Percentiles rank a stretch among this genome's conserved stretches.
Evolutionary conservation across 1,140 invertebrate species (phyloP).

Genomic region (Limonius californicus): DNA sequence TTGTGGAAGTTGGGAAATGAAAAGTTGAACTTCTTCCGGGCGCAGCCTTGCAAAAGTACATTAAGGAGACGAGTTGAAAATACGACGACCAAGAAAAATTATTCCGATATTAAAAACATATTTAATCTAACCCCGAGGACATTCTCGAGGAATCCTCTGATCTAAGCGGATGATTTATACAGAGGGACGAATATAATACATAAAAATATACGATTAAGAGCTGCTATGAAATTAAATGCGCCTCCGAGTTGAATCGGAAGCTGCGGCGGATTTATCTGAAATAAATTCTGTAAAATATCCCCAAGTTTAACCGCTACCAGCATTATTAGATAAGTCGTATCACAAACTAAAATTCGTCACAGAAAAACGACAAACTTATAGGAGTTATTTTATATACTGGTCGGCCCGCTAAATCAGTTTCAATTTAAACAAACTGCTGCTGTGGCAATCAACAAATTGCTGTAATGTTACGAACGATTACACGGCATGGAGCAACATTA

Average conservation of each 20-base stretch:
- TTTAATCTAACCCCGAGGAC: constrained; percentile 26
- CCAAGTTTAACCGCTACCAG: too few relatives aligned
- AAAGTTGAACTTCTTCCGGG: constrained; percentile 26
- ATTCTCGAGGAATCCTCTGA: constrained; percentile 17
- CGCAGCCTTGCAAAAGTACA: neutral
- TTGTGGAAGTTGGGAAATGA: constrained; percentile 27
- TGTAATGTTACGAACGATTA: constrained; percentile 7
- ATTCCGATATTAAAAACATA: constrained; percentile 34
- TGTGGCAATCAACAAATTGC: neutral
- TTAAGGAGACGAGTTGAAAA: too few relatives aligned
- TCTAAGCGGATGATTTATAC: neutral
- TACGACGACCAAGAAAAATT: constrained; percentile 22
- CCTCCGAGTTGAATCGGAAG: too few relatives aligned
- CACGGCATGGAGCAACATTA: neutral
- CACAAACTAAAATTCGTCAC: too few relatives aligned
- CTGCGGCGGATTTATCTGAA: too few relatives aligned
- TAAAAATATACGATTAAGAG: neutral
- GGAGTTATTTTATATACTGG: too few relatives aligned
- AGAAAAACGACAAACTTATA: too few relatives aligned
- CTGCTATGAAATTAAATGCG: too few relatives aligned
- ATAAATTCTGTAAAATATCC: too few relatives aligned
- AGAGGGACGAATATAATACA: constrained; percentile 2
- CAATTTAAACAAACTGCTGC: neutral
- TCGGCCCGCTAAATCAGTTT: too few relatives aligned
- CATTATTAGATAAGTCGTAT: too few relatives aligned